Percentiles rank a stretch among this genome's conserved stretches.
Evolutionary conservation across 2,888 invertebrate genomes (phyloP).

Genomic region (Stenurella melanura): DNA sequence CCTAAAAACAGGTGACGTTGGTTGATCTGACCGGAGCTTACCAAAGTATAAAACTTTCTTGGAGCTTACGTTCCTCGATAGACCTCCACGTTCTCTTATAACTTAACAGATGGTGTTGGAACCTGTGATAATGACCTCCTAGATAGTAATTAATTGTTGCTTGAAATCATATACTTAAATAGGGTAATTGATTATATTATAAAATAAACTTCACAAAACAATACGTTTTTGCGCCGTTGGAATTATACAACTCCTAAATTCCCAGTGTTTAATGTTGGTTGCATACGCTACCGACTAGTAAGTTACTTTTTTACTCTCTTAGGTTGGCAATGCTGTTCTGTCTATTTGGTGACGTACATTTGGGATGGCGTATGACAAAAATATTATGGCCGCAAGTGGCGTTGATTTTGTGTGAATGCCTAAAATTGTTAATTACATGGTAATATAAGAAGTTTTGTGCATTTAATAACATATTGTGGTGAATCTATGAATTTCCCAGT

Average conservation of each 20-base stretch:
- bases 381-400: conserved; percentile 38
- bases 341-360: conserved; percentile 32
- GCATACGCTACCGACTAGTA: background rate
- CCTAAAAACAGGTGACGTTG: too few relatives aligned
- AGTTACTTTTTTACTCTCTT: background rate
- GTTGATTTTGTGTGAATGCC: conserved; percentile 32
- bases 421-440: background rate
- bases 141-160: too few relatives aligned
- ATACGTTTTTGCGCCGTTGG: too few relatives aligned
- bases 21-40: too few relatives aligned
- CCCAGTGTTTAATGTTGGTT: background rate
- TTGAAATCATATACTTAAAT: too few relatives aligned
- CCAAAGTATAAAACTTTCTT: too few relatives aligned
- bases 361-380: conserved; percentile 35
- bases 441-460: conserved; percentile 3
- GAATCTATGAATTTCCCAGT: conserved; percentile 21
- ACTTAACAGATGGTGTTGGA: too few relatives aligned
- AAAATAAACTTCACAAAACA: too few relatives aligned
- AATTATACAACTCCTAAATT: background rate
- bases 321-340: conserved; percentile 8
- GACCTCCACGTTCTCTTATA: too few relatives aligned
- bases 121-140: too few relatives aligned
- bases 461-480: background rate
- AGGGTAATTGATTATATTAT: too few relatives aligned
- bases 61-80: too few relatives aligned